Base-by-base conservation (phyloP, 2,888 invertebrate genomes). In the Ornithoptera priamus region DNA sequence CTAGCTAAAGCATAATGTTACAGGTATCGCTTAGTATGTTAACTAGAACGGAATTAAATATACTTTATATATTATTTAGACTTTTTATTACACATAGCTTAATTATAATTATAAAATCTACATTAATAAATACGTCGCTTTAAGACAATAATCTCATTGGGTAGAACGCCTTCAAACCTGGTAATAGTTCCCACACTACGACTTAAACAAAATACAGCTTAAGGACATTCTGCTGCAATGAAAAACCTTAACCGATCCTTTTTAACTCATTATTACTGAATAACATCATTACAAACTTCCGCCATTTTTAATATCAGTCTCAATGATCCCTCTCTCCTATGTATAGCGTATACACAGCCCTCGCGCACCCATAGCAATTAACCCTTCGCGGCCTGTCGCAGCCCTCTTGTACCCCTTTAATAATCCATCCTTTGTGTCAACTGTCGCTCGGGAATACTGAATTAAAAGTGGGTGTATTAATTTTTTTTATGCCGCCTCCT, bases 381-480 rank as follows among this genome's bases (percentile, higher is more conserved):
- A 87, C 90, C 91, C 89, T 87, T 88, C 85, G 78, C 78, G 81
- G 81, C 81, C 84, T 85, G 86, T 88, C 88, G 82, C 87, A 85
- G 85, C 83, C 86, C 86, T 86, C 88, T 89, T 84, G 86, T 86
- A 88, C 86, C 89, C 90, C 89, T 88, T 89, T 87, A 81, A 84
- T 85, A 85, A 81, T 75, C 76, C 74, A 74, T 76, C 86, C 80
- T 85, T 90, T 90, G 88, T 88, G 88, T 92, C 91, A 91, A 91
- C 90, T 92, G 92, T 92, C 91, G 86, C 76, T 86, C 80, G 78
- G 75, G 75, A 80, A 80, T 81, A 75, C 80, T 86, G 86, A 87
- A 87, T 87, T 85, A 87, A 88, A 91, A 90, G 90, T 90, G 89
- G 91, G 91, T 86, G 90, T 87, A 86, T 85, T 82, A 75, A 67